Evolutionary conservation across 2,888 invertebrate species (phyloP), one percentile per base, ranked within the genome.

Genomic region (Hyppa rectilinea): DNA sequence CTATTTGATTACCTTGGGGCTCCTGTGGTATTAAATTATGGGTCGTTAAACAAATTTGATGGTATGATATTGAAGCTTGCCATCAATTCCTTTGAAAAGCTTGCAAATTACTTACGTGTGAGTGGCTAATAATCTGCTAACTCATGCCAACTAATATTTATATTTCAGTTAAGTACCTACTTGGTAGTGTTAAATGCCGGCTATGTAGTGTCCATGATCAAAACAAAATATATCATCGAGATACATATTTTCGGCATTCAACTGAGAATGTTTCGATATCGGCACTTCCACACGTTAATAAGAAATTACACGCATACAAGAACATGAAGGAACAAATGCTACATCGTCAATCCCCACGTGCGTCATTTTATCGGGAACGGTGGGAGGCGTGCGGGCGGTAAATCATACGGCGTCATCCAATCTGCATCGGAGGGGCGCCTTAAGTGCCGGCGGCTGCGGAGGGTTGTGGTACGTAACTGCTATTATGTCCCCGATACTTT

Each of bases 351-450:
- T 82, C 74, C 80, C 80, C 80, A 23, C 38, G 81, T 80, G 83
- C 79, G 81, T 83, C 83, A 85, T 87, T 85, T 86, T 85, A 81
- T 83, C 79, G 82, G 66, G 67, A 76, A 77, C 68, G 75, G 72
- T 47, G 66, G 71, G 78, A 68, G 72, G 75, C 78, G 76, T 82
- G 63, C 76, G 75, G 68, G 71, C 81, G 75, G 85, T 90, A 88
- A 89, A 89, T 89, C 88, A 87, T 85, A 81, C 80, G 79, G 81
- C 83, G 86, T 86, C 86, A 87, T 87, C 85, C 86, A 87, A 86
- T 88, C 89, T 90, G 89, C 88, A 89, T 86, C 81, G 76, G 71
- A 69, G 81, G 83, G 78, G 79, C 74, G 76, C 75, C 81, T 85
- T 82, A 87, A 87, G 87, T 87, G 87, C 80, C 71, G 62, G 64